These are phyloP conservation scores for Meleagris gallopavo DNA, from an alignment of 2,113 vertebrate genomes.

Conservation along the genomic window DNA sequence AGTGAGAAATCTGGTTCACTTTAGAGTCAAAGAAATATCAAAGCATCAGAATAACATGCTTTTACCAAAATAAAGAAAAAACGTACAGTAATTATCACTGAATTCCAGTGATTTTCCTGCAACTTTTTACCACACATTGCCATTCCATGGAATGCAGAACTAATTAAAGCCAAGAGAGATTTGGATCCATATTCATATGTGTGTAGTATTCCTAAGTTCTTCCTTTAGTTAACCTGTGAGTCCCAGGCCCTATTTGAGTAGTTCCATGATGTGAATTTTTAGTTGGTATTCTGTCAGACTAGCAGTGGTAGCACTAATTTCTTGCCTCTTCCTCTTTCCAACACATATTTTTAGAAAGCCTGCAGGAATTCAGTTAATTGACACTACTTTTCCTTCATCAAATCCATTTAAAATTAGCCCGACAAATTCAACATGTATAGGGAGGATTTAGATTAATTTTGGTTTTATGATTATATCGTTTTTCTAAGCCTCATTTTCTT, in stretches of 20 bases:
- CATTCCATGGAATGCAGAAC: neutral
- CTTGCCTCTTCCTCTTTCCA: neutral
- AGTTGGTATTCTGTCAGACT: neutral
- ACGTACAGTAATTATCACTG: neutral
- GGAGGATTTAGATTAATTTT: neutral
- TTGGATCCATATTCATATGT: neutral
- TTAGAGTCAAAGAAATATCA: neutral
- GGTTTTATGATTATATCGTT: neutral
- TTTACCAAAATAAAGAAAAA: neutral
- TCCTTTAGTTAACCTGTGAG: neutral
- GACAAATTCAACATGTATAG: neutral
- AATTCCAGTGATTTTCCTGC: neutral
- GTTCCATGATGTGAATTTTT: neutral
- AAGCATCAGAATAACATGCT: neutral
- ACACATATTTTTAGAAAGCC: neutral
- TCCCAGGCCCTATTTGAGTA: neutral
- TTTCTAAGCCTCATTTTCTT: neutral
- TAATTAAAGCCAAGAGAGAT: neutral
- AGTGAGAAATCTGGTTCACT: neutral
- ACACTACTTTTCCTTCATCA: neutral
- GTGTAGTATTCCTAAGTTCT: neutral
- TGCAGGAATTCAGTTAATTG: neutral
- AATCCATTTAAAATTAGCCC: neutral
- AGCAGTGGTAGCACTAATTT: neutral
- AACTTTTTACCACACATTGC: neutral